phyloP scores from a whole-genome alignment of 2,113 vertebrate species.

The Daphoenositta chrysoptera region DNA sequence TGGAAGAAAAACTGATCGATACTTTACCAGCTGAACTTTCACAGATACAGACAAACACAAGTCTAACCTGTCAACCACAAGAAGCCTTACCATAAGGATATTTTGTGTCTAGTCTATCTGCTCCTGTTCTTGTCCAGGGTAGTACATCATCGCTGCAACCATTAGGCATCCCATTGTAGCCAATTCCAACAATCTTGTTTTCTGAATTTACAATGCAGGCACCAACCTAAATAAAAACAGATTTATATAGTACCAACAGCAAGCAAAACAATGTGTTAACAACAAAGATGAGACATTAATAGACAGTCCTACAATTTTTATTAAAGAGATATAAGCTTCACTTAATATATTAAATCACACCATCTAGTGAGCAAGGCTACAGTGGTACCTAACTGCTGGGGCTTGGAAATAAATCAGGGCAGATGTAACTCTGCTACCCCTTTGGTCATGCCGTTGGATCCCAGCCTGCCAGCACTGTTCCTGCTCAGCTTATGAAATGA shows the following conservation, averaged over 20 bases:
- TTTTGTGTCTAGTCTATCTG: conserved; percentile 79
- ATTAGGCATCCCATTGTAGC: conserved; percentile 97
- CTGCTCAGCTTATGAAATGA: not conserved
- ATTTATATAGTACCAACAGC: not conserved
- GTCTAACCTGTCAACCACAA: not conserved
- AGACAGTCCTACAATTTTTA: not conserved
- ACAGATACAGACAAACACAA: not conserved
- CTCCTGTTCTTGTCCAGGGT: conserved; percentile 77
- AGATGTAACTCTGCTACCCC: not conserved
- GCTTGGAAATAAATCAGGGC: not conserved
- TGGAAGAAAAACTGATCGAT: not conserved
- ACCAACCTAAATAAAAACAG: conserved; percentile 79
- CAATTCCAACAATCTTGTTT: conserved; percentile 97
- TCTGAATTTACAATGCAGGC: conserved; percentile 97
- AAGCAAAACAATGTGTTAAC: not conserved
- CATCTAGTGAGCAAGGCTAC: not conserved
- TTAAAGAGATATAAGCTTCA: not conserved
- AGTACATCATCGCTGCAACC: conserved; percentile 81
- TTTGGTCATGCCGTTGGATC: not conserved
- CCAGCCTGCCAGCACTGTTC: not conserved
- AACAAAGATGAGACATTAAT: not conserved
- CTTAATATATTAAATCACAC: not conserved
- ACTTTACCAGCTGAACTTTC: not conserved
- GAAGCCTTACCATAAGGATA: conserved; percentile 84
- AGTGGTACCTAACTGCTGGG: not conserved